These are phyloP conservation scores for Platyscapa corneri DNA, from an alignment of 1,140 invertebrate species.

Conservation along the genomic window DNA sequence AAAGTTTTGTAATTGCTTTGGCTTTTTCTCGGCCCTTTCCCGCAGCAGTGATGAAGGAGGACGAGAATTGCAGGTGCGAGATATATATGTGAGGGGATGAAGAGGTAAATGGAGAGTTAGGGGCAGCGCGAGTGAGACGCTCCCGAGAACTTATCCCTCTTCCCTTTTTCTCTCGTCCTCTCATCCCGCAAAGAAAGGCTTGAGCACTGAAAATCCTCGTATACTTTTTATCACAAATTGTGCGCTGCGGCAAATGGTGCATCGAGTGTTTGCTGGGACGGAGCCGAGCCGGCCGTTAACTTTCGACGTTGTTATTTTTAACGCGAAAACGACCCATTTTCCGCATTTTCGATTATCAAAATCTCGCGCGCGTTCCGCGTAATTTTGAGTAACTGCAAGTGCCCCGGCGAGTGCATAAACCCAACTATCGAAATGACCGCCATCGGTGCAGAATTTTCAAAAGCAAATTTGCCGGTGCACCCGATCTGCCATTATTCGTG, in stretches of 20 bases:
- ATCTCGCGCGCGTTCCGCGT: not conserved
- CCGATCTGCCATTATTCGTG: too few relatives aligned
- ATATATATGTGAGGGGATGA: not conserved
- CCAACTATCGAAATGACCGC: not conserved
- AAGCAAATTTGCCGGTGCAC: not conserved
- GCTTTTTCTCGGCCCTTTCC: not conserved
- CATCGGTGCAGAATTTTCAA: not conserved
- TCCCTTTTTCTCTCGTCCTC: not conserved
- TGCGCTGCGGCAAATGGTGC: not conserved
- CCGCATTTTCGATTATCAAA: not conserved
- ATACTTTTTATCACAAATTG: not conserved
- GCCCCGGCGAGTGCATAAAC: not conserved
- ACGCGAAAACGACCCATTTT: not conserved
- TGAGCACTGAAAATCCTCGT: not conserved
- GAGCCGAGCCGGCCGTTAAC: not conserved
- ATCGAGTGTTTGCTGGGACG: not conserved
- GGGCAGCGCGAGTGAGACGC: not conserved
- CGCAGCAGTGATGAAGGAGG: slow-evolving; percentile 14
- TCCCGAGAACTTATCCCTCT: not conserved
- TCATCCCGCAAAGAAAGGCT: not conserved
- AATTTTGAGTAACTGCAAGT: not conserved
- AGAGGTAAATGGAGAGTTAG: not conserved
- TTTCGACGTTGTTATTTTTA: not conserved
- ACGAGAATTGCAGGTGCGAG: slow-evolving; percentile 14
- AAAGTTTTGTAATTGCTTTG: slow-evolving; percentile 43